Evolutionary conservation across 2,113 vertebrate genomes (phyloP).

Genomic region (Alaudala cheleensis): DNA sequence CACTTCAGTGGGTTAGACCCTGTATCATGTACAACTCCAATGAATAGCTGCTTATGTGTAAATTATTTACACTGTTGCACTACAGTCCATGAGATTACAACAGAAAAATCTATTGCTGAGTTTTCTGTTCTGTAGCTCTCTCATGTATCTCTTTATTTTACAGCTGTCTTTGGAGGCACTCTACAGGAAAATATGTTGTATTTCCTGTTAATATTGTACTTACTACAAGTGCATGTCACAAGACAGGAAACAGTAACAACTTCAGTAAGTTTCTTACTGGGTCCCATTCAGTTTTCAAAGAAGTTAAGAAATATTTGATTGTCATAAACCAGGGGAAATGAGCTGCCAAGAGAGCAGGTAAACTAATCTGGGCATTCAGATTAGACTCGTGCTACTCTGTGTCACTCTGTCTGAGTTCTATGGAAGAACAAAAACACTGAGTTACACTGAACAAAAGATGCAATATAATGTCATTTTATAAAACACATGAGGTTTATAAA

Average conservation of each 20-base stretch:
- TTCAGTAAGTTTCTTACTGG: neutral
- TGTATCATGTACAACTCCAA: neutral
- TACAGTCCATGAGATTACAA: neutral
- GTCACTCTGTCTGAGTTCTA: neutral
- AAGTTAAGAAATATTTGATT: neutral
- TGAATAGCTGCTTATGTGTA: neutral
- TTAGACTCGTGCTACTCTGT: too few relatives aligned
- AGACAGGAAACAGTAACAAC: neutral
- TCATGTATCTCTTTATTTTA: neutral
- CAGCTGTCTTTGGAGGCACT: neutral
- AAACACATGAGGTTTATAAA: neutral
- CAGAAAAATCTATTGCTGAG: neutral
- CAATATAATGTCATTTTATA: neutral
- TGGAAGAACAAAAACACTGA: neutral
- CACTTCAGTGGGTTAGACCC: neutral
- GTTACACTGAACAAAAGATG: neutral
- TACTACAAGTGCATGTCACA: neutral
- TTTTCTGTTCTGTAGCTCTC: neutral
- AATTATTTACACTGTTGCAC: neutral
- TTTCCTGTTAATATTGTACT: neutral
- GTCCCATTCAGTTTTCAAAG: neutral
- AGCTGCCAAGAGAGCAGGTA: neutral
- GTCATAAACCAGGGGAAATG: neutral
- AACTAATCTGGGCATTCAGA: neutral
- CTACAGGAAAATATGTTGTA: neutral